Evolutionary conservation across 2,888 invertebrate species (phyloP), one percentile per base, ranked within the genome.

Genomic region (Strigamia transsilvanica): DNA sequence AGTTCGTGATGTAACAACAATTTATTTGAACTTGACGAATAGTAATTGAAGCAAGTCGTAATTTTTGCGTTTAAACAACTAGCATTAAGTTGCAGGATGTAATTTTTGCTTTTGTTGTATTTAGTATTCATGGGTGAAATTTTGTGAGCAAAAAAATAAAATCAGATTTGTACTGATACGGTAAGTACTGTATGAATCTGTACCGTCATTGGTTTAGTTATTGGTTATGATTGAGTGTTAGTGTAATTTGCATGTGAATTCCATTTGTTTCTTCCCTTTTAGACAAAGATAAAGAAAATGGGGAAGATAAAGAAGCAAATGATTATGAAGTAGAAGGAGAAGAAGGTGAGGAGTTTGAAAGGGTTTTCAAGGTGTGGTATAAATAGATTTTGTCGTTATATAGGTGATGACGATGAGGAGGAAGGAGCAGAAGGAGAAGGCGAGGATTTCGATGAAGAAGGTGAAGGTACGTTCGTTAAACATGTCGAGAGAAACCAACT

Each of bases 231-330:
- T 73, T 73, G 46, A 5, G 46, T n/a, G 46, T 61, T 18, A 61
- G 61, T 18, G 61, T 32, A 27, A 38, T 78, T 78, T 78, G 41
- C 78, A 32, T 78, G 78, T 78, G 78, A 34, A 78, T n/a, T 78
- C 18, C 18, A 80, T 80, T 80, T 41, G 21, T 80, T 80, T 80
- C 42, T 80, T 61, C 27, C 46, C 27, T 56, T 61, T 23, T 80
- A 80, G 82, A 82, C n/a, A 82, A 79, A 83, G 88, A 93, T 93
- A 93, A 93, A 85, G 93, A 93, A 89, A 90, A 90, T 85, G 92
- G 93, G 83, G 93, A 93, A 83, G 91, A 92, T 85, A 94, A 94
- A 90, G 93, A 93, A 89, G 92, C 92, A 89, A 93, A 93, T 89
- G 93, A 93, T 87, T 93, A 93, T 87, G 93, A 93, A 86, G 93